Evolutionary conservation across 2,113 vertebrate genomes (phyloP).

Genomic region (Aepyceros melampus): DNA sequence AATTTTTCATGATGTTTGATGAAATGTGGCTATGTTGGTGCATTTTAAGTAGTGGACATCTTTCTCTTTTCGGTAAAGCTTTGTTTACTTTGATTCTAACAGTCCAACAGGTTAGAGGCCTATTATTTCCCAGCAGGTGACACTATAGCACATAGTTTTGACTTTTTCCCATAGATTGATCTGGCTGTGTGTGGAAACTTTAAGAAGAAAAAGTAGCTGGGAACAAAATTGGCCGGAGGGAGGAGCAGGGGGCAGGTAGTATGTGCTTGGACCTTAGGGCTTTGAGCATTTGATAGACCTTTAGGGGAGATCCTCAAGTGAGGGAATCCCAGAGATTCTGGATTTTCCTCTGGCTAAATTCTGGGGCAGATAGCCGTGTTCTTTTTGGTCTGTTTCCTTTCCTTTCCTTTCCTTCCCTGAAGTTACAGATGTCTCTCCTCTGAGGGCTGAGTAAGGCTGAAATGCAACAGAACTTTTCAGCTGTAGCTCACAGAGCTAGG

Average conservation of each 20-base stretch:
- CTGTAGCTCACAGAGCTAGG: background rate
- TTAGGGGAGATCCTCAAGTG: background rate
- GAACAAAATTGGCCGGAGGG: accelerated
- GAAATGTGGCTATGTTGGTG: background rate
- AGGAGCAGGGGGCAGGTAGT: background rate
- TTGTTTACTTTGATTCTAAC: background rate
- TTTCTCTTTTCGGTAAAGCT: background rate
- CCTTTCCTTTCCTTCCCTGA: background rate
- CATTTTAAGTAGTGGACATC: background rate
- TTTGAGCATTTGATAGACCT: background rate
- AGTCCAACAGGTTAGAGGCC: background rate
- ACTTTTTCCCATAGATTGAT: background rate
- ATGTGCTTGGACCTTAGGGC: background rate
- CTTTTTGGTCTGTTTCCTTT: background rate
- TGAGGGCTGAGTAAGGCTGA: background rate
- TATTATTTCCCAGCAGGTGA: background rate
- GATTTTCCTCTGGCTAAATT: background rate
- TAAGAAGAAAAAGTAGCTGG: background rate
- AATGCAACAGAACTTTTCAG: background rate
- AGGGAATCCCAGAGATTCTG: background rate
- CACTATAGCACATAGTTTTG: background rate
- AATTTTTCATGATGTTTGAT: background rate
- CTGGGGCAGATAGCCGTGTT: background rate
- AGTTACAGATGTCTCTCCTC: background rate
- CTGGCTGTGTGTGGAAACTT: background rate